phyloP scores from a whole-genome alignment of 1,140 invertebrate species.

The Drosophila micromelanica region DNA sequence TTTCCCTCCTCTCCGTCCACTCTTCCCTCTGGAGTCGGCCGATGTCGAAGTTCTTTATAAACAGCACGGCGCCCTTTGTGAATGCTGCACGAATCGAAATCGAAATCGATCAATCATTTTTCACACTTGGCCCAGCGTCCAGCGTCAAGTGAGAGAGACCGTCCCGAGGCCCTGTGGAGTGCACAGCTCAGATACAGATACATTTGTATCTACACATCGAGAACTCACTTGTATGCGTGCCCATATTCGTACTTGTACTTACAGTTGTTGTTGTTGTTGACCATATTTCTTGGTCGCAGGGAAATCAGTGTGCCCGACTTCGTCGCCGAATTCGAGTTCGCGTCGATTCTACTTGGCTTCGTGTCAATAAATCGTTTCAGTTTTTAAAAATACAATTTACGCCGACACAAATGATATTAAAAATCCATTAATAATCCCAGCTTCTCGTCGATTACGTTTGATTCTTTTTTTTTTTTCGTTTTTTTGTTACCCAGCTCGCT shows the following conservation, averaged over 20 bases:
- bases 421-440: constrained; percentile 80
- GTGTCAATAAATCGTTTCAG: constrained; percentile 82
- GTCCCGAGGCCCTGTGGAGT: constrained; percentile 39
- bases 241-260: constrained; percentile 14
- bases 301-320: constrained; percentile 13
- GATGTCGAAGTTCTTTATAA: constrained; percentile 69
- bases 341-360: constrained; percentile 71
- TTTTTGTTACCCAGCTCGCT: not conserved
- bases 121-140: constrained; percentile 60
- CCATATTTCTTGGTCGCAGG: constrained; percentile 27
- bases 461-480: constrained; percentile 20
- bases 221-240: not conserved
- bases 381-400: constrained; percentile 74
- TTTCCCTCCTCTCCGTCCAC: not conserved
- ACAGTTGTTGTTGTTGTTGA: not conserved
- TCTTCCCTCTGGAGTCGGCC: not conserved
- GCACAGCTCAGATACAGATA: constrained; percentile 9
- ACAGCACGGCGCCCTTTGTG: constrained; percentile 66
- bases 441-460: constrained; percentile 63
- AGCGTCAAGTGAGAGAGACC: constrained; percentile 35
- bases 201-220: too few relatives aligned
- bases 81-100: constrained; percentile 50
- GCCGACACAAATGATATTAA: constrained; percentile 82
- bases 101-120: constrained; percentile 79
- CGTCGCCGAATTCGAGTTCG: constrained; percentile 2